phyloP scores from a whole-genome alignment of 1,140 invertebrate genomes.

The Brachionus sp. region DNA sequence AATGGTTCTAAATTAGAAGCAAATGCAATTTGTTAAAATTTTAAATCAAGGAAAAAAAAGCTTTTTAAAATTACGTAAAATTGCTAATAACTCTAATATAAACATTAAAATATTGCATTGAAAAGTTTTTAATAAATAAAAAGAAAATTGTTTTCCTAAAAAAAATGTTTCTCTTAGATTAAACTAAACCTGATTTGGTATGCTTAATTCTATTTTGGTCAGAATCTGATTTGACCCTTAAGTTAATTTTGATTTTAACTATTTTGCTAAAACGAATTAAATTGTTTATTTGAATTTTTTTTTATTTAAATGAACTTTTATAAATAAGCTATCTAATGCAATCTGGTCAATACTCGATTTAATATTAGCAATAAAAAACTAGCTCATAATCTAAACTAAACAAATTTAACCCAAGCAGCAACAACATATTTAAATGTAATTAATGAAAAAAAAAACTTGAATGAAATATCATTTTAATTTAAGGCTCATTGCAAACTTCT shows the following conservation, averaged over 20 bases:
- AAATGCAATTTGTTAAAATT: not conserved
- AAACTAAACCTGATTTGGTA: not conserved
- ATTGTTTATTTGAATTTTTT: not conserved
- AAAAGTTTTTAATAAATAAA: not conserved
- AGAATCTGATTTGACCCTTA: not conserved
- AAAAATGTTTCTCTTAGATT: not conserved
- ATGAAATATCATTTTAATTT: not conserved
- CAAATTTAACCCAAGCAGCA: not conserved
- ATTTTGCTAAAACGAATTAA: not conserved
- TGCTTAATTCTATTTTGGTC: not conserved
- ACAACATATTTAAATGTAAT: constrained; percentile 6
- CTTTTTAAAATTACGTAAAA: constrained; percentile 10
- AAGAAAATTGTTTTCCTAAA: not conserved
- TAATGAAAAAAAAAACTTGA: not conserved
- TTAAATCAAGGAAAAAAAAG: not conserved
- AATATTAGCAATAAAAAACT: not conserved
- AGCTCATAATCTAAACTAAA: not conserved
- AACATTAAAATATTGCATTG: not conserved
- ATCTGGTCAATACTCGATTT: not conserved
- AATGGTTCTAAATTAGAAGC: not conserved
- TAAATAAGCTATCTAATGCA: not conserved
- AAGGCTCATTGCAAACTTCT: not conserved
- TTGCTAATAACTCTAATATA: not conserved
- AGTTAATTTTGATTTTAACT: not conserved
- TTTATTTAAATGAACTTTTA: not conserved